These are phyloP conservation scores for Anthophora plumipes DNA, from an alignment of 2,888 invertebrate genomes.

Conservation along the genomic window DNA sequence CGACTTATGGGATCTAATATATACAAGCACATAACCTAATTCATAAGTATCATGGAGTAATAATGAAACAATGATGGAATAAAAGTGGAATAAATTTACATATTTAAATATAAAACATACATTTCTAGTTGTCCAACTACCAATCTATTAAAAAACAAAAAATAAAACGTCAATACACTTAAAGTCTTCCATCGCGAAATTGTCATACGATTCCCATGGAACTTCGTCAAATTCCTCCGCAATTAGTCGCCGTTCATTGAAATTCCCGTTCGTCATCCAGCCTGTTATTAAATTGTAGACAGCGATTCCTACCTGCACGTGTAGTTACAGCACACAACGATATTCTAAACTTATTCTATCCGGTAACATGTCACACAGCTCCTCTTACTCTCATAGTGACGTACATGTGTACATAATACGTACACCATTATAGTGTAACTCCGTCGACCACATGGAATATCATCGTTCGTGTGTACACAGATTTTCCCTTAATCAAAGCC, in stretches of 20 bases:
- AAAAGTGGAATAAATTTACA: no score
- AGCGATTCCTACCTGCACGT: neutral
- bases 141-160: no score
- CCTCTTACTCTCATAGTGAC: no score
- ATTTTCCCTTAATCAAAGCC: conserved; percentile 70
- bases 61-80: no score
- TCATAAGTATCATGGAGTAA: no score
- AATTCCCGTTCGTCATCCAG: neutral
- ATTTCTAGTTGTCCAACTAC: no score
- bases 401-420: no score
- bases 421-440: neutral
- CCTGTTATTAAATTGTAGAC: neutral
- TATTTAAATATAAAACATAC: no score
- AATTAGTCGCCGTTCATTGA: neutral
- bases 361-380: neutral
- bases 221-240: neutral
- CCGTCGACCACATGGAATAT: neutral
- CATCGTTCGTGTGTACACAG: conserved; percentile 31
- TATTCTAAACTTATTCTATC: neutral
- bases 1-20: no score
- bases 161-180: no score
- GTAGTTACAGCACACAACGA: neutral
- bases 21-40: no score
- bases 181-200: no score
- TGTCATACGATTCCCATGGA: neutral